phyloP scores from a whole-genome alignment of 2,113 vertebrate genomes.

The Brevimyrus niger region DNA sequence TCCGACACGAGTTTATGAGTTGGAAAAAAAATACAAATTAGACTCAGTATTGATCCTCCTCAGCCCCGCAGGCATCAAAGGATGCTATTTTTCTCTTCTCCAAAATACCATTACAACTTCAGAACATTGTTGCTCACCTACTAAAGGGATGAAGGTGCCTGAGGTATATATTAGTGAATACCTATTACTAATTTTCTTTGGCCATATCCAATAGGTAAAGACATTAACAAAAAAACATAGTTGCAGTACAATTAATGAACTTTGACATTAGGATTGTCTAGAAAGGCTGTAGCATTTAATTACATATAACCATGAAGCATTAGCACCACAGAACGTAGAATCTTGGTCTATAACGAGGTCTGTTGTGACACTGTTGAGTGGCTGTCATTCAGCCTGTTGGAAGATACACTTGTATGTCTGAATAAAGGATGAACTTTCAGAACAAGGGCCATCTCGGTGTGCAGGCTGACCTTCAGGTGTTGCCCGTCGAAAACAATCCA shows the following conservation, averaged over 20 bases:
- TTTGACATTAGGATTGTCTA: neutral
- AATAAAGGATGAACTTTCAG: neutral
- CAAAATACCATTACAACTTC: neutral
- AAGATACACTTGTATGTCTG: neutral
- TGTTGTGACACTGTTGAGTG: neutral
- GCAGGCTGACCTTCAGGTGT: neutral
- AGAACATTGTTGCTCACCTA: neutral
- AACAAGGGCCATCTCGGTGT: neutral
- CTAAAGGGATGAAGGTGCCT: neutral
- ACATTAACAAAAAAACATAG: neutral
- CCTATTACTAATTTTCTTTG: slow-evolving; percentile 9
- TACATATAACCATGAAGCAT: neutral
- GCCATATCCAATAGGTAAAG: neutral
- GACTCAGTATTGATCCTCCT: neutral
- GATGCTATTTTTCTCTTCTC: neutral
- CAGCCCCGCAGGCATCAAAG: neutral
- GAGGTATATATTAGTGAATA: neutral
- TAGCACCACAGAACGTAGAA: neutral
- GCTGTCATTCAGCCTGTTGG: neutral
- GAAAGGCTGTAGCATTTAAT: neutral
- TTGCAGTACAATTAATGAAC: slow-evolving; percentile 9
- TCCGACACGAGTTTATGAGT: neutral
- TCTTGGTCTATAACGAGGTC: neutral
- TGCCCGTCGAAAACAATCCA: neutral
- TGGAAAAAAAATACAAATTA: slow-evolving; percentile 3